Percentiles rank a stretch among this genome's conserved stretches.
Conservation (phyloP, 2,113 vertebrate genomes). For the Petroica traversi region DNA sequence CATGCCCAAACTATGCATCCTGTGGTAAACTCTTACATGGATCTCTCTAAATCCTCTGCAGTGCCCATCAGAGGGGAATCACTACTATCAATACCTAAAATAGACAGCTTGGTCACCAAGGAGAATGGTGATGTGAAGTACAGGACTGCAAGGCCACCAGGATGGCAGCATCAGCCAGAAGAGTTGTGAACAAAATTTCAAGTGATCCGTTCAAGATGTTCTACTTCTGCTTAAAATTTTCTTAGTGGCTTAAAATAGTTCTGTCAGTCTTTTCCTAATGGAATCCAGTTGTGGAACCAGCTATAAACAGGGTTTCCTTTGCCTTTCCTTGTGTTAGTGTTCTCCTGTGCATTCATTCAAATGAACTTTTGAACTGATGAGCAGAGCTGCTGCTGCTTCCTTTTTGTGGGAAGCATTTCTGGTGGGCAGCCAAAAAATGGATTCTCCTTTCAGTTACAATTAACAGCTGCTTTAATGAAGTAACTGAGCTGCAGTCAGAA, state of each 20-base stretch:
- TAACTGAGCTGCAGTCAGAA: background rate
- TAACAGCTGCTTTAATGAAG: constrained; percentile 3
- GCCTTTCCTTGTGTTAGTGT: background rate
- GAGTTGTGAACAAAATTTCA: background rate
- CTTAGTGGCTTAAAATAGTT: background rate
- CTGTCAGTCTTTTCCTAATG: background rate
- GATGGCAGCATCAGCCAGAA: background rate
- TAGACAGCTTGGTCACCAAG: background rate
- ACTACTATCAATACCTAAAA: background rate
- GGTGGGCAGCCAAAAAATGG: background rate
- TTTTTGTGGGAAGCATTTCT: background rate
- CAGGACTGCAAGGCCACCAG: background rate
- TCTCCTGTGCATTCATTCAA: background rate
- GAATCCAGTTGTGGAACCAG: background rate
- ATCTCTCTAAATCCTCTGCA: background rate
- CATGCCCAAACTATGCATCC: background rate
- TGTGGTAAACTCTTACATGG: background rate
- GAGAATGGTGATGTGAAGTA: background rate
- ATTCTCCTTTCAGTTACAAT: background rate
- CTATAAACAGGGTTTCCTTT: background rate
- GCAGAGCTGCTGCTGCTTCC: background rate
- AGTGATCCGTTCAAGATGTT: background rate
- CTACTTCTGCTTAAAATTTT: background rate
- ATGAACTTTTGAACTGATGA: background rate
- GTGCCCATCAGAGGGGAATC: background rate